Percentiles rank a stretch among this genome's conserved stretches.
These are phyloP conservation scores for Corythornis cristatus DNA, from an alignment of 2,113 vertebrate species.

Conservation along the genomic window DNA sequence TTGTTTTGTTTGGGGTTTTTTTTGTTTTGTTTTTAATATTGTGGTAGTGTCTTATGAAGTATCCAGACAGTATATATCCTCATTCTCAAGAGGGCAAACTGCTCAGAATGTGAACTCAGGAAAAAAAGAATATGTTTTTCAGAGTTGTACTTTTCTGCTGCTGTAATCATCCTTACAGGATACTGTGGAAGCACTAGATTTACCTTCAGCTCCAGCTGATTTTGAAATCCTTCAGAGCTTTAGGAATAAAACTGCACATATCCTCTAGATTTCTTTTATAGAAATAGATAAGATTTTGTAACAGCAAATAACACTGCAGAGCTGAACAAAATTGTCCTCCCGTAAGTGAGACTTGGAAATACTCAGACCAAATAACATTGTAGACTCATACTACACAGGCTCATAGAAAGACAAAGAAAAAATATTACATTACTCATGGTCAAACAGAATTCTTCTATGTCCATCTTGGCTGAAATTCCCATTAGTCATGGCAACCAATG, in stretches of 20 bases:
- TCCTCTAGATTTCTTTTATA: slow-evolving; percentile 26
- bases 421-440: neutral
- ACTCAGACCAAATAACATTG: slow-evolving; percentile 12
- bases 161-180: neutral
- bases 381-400: neutral
- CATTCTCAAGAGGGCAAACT: neutral
- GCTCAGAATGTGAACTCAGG: neutral
- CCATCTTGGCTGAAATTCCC: slow-evolving; percentile 20
- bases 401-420: neutral
- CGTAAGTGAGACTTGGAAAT: neutral
- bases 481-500: slow-evolving; percentile 18
- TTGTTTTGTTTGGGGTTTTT: neutral
- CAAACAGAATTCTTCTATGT: slow-evolving; percentile 21
- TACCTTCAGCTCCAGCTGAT: slow-evolving; percentile 32
- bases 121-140: neutral
- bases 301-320: slow-evolving; percentile 11
- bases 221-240: slow-evolving; percentile 39
- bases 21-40: neutral
- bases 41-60: neutral
- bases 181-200: neutral
- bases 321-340: slow-evolving; percentile 26
- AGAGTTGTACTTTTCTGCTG: neutral
- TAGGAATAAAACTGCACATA: slow-evolving; percentile 17
- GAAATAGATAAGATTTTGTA: slow-evolving; percentile 41
- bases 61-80: neutral